Conservation (phyloP, 2,797 vertebrate species). For the Helicolenus hilgendorfi region DNA sequence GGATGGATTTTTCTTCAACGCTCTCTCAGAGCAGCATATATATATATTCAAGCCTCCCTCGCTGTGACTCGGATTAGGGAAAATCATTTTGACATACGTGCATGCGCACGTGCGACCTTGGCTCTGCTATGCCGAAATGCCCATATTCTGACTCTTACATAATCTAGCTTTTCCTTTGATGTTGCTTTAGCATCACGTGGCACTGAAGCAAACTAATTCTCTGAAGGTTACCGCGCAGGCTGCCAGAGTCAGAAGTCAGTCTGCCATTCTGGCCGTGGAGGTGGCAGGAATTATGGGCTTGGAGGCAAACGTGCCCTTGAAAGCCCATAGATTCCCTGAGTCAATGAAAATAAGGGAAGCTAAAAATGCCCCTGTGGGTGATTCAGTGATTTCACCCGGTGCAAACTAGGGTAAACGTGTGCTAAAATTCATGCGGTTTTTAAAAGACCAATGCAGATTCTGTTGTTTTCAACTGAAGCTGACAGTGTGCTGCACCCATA, state of each 20-base stretch:
- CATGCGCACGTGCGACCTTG: constrained; percentile 40
- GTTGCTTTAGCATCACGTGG: constrained; percentile 48
- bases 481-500: not conserved
- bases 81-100: constrained; percentile 60
- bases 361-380: not conserved
- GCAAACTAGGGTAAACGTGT: not conserved
- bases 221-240: constrained; percentile 20
- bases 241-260: constrained; percentile 10
- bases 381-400: not conserved
- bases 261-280: not conserved
- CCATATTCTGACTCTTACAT: constrained; percentile 60
- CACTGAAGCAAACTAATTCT: constrained; percentile 33
- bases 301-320: not conserved
- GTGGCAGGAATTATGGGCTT: not conserved
- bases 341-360: not conserved
- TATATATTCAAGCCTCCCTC: constrained; percentile 46
- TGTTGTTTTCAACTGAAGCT: not conserved
- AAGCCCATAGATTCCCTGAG: not conserved
- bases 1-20: constrained; percentile 21
- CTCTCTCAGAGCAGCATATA: constrained; percentile 43
- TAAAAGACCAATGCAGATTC: not conserved
- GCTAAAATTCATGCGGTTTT: not conserved
- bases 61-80: constrained; percentile 64
- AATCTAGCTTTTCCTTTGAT: constrained; percentile 55
- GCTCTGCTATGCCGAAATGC: constrained; percentile 47